phyloP scores from a whole-genome alignment of 1,140 invertebrate species.

The Protaetia brevitarsis region DNA sequence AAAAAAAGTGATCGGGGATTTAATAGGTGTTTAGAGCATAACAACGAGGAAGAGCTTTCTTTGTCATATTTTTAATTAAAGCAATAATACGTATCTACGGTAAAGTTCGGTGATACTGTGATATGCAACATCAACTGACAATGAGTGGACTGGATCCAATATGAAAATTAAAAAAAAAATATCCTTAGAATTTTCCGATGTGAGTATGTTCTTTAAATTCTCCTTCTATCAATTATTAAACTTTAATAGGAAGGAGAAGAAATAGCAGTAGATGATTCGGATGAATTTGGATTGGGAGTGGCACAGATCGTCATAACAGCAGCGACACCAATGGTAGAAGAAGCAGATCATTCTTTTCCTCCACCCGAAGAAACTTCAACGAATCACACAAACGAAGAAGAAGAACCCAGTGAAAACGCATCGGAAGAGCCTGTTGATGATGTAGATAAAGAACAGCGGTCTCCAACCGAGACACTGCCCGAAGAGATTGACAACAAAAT shows the following conservation, averaged over 20 bases:
- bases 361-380: conserved; percentile 51
- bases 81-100: no score
- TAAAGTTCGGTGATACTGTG: no score
- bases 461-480: conserved; percentile 30
- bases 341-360: conserved; percentile 67
- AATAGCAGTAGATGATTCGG: conserved; percentile 26
- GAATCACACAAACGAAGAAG: conserved; percentile 44
- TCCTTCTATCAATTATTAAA: background rate
- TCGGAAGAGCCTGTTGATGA: conserved; percentile 29
- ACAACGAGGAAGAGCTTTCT: no score
- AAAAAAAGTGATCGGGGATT: no score
- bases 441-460: conserved; percentile 15
- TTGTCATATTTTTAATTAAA: no score
- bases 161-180: background rate
- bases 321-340: conserved; percentile 82
- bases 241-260: conserved; percentile 17
- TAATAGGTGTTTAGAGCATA: no score
- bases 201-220: background rate
- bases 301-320: conserved; percentile 86
- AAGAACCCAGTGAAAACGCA: conserved; percentile 34
- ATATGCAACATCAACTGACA: no score
- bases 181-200: background rate
- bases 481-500: conserved; percentile 35
- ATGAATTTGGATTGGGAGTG: conserved; percentile 63
- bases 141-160: background rate